Base-by-base conservation (phyloP, 1,140 invertebrate genomes). In the Araneus ventricosus region DNA sequence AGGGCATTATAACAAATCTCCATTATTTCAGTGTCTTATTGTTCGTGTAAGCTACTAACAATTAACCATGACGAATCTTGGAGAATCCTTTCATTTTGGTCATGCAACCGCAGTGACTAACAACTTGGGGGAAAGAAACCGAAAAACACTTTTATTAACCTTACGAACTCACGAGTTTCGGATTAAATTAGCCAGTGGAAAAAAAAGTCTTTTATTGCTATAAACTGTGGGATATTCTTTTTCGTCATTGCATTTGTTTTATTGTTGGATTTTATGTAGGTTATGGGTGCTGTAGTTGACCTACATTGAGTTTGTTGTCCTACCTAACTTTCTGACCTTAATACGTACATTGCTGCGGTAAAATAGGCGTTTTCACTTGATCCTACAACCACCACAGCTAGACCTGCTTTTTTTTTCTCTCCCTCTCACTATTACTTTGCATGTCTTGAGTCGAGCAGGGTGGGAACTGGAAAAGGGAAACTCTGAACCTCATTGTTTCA, bases 231-330 rank as follows among this genome's bases (percentile, higher is more conserved):
- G 41, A 52, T 87, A 61, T 61, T 87, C 85, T 87, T 87, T 61
- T 61, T 87, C 41, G 34, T 39, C 85, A 61, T 82, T 84, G 41
- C 89, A 37, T 61, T 91, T 91, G 52, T 84, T 91, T 91, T 91
- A 91, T 61, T 91, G 70, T 84, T 61, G 89, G 30, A 34, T 87
- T 75, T 67, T 88, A 92, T 92, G n/a, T 92, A 86, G 90, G 90
- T 92, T 92, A 92, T 92, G 90, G 90, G 90, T 92, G 90, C 90
- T 45, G 90, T n/a, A 27, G 80, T 61, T 86, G 90, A 92, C 90
- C 90, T 86, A 86, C n/a, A 52, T 92, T 27, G 82, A 92, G 90
- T 92, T 86, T 92, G 90, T 92, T 92, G 90, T 63, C 90, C 90
- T 86, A 92, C 82, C 90, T 86, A 90, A 90, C 88, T 92, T 61